Evolutionary conservation across 1,140 invertebrate genomes (phyloP), one percentile per base, ranked within the genome.

Genomic region (Pseudachorutes palmiensis): DNA sequence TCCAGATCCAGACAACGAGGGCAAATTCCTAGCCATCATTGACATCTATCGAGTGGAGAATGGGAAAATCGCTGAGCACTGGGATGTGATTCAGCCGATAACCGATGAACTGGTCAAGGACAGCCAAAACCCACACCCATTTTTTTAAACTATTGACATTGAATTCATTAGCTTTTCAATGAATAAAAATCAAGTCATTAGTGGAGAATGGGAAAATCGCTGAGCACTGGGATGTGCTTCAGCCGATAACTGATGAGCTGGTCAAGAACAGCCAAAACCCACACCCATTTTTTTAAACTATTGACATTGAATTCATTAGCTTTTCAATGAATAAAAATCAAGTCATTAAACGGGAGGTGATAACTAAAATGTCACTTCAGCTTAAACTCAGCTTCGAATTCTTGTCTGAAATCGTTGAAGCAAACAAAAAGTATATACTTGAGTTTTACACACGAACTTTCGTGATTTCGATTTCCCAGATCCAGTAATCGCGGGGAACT

Each of bases 1-100:
- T 5, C 24, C 24, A 12, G 3, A 9, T 2, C 5, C 14, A 12
- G 29, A 22, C 24, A 60, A 60, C 30, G 36, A 45, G 19, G 36
- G 36, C 9, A 45, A 45, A 19, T 45, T 9, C 9, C 36, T 45
- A 9, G 59, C 59, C 2, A 26, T 61, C 22, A 29, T 61, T 29
- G 59, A 61, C 29, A 61, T 61, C 29, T 61, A 31, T 24, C 59
- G 59, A 14, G 16, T 61, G 29, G 29, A 26, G 24, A 33, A 33
- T 33, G 59, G 59, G 2, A 61, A 41, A 48, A 41, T 63, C 14
- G 31, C 41, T 30, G 33, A 41, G 41, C 33, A 41, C 9, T 64
- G 67, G 66, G 28, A 65, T 58, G 59, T 61, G 22, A 29, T 61
- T 29, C 59, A 61, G 30, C n/a, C n/a, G 22, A n/a, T n/a, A n/a